Base-by-base conservation (phyloP, 2,113 vertebrate genomes). In the Epinephelus fuscoguttatus region DNA sequence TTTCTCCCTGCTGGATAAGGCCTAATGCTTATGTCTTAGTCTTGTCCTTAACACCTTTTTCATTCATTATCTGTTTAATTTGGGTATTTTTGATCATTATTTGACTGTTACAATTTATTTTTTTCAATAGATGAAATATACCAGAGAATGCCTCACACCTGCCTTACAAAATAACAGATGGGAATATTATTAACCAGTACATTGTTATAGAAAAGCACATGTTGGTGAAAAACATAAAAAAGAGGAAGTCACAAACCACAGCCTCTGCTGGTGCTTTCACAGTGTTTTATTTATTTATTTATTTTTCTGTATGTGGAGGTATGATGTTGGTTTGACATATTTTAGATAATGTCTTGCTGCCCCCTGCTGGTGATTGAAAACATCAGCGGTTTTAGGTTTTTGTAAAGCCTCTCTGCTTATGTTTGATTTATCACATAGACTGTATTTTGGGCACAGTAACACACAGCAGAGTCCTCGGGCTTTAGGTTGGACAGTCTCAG, bases 401-500 rank as follows among this genome's bases (percentile, higher is more conserved):
- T 89, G 52, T 75, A 15, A 2, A 55, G 33, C 23, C 12, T 49
- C 2, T 27, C 12, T 19, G 23, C n/a, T n/a, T n/a, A n/a, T n/a
- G n/a, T n/a, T n/a, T n/a, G n/a, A n/a, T n/a, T n/a, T n/a, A n/a
- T n/a, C n/a, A n/a, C n/a, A n/a, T n/a, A n/a, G n/a, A n/a, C n/a
- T n/a, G n/a, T n/a, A n/a, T n/a, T n/a, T n/a, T n/a, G n/a, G n/a
- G n/a, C 72, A 61, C 84, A 88, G 75, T 82, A 84, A 82, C 87
- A 85, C 55, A 87, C 70, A 25, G 69, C 89, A 23, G 78, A 75
- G 78, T 81, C 81, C 14, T 70, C 82, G 15, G 53, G 70, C 45
- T 81, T 60, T 12, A 68, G 23, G 66, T 25, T 82, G 42, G 84
- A 83, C 63, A 86, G 77, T 69, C 9, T 81, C 30, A 89, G 69